A percentile compares a stretch with the other conserved stretches of the same genome.
Conservation (phyloP, 2,113 vertebrate genomes). For the Semnornis frantzii region DNA sequence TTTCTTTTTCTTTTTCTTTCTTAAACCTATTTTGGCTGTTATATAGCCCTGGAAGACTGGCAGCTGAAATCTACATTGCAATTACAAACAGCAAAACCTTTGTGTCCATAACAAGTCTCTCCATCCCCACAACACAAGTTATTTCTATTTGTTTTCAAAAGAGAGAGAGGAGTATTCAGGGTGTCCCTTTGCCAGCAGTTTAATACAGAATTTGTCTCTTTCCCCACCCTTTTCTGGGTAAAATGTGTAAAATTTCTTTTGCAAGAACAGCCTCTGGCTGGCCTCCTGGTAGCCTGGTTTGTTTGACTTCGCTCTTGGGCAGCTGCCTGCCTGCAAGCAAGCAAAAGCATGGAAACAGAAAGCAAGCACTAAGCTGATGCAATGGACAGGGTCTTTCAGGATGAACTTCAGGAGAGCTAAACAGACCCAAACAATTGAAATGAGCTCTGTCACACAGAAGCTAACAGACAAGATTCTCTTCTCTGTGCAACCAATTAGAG, state of each 20-base stretch:
- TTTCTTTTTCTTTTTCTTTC: neutral
- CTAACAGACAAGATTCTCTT: neutral
- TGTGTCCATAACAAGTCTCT: neutral
- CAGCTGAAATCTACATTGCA: slow-evolving; percentile 15
- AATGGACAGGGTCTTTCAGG: neutral
- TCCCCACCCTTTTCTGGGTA: slow-evolving; percentile 69
- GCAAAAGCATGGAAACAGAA: slow-evolving; percentile 48
- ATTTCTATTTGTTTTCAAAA: slow-evolving; percentile 36
- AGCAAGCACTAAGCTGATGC: slow-evolving; percentile 56
- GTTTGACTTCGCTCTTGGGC: slow-evolving; percentile 61
- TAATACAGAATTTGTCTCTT: slow-evolving; percentile 36
- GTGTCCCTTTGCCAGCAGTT: slow-evolving; percentile 22
- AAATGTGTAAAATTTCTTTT: slow-evolving; percentile 60
- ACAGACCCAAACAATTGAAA: slow-evolving; percentile 40
- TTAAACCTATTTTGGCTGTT: neutral
- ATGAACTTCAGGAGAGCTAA: slow-evolving; percentile 33
- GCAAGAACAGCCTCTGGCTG: slow-evolving; percentile 66
- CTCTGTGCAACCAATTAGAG: neutral
- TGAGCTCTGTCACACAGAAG: slow-evolving; percentile 1
- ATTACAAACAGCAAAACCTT: slow-evolving; percentile 1
- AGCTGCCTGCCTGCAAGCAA: slow-evolving; percentile 50
- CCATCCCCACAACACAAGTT: neutral
- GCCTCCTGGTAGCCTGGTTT: slow-evolving; percentile 59
- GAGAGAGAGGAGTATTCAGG: slow-evolving; percentile 5
- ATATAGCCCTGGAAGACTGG: neutral